Evolutionary conservation across 2,797 vertebrate genomes (phyloP).

Genomic region (Neosilurus hyrtlii): DNA sequence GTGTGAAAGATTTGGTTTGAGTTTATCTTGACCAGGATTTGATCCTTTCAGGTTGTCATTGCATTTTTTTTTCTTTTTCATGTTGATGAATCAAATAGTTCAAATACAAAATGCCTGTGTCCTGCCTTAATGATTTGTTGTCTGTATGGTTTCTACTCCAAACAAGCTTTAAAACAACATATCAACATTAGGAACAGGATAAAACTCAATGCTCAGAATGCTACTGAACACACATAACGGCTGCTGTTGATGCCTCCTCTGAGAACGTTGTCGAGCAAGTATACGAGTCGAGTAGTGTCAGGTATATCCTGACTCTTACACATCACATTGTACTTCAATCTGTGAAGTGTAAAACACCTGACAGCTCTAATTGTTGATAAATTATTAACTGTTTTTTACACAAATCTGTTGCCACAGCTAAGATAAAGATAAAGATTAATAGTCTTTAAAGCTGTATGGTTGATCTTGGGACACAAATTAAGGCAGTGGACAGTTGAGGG

Average conservation of each 20-base stretch:
- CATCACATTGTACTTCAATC: not conserved
- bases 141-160: not conserved
- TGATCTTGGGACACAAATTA: constrained; percentile 43
- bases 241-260: no score
- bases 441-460: constrained; percentile 28
- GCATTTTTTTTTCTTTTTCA: not conserved
- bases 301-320: no score
- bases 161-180: not conserved
- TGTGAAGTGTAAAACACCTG: not conserved
- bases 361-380: not conserved
- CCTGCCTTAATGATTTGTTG: not conserved
- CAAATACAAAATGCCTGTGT: not conserved
- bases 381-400: not conserved
- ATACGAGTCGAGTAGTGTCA: no score
- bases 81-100: not conserved
- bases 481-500: not conserved
- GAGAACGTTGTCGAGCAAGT: no score
- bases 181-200: no score
- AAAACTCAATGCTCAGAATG: no score
- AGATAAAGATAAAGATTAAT: constrained; percentile 50
- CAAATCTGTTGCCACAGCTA: constrained; percentile 37
- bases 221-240: no score
- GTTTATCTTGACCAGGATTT: not conserved
- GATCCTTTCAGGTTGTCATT: not conserved
- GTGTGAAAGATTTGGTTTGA: not conserved